Evolutionary conservation across 2,888 invertebrate genomes (phyloP).

Genomic region (Apamea crenata): DNA sequence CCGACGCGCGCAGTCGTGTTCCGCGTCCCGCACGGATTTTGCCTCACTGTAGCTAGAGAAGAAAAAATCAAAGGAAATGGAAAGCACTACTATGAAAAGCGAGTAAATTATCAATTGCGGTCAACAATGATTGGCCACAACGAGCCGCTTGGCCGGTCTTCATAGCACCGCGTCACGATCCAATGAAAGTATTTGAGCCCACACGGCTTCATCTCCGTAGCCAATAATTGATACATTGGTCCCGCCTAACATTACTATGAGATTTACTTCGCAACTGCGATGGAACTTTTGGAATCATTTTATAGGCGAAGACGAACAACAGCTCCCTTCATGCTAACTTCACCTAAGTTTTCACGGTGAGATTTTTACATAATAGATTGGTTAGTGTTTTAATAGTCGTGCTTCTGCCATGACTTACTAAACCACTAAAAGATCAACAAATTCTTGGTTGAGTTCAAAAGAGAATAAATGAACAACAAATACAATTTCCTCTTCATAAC

Average conservation of each 20-base stretch:
- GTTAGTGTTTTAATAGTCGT: neutral
- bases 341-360: neutral
- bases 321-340: neutral
- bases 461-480: neutral
- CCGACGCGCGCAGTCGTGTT: neutral
- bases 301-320: neutral
- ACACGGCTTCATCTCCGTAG: slow-evolving; percentile 27
- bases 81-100: slow-evolving; percentile 66
- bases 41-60: neutral
- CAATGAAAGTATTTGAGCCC: slow-evolving; percentile 63
- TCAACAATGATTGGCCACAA: slow-evolving; percentile 64
- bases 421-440: neutral
- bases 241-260: neutral
- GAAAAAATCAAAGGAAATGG: slow-evolving; percentile 65
- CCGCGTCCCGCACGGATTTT: neutral
- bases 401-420: neutral
- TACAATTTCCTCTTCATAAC: slow-evolving; percentile 31
- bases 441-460: neutral
- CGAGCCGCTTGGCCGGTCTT: slow-evolving; percentile 40
- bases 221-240: slow-evolving; percentile 10
- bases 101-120: slow-evolving; percentile 65
- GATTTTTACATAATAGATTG: neutral
- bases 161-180: slow-evolving; percentile 62
- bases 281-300: neutral
- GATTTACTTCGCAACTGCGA: neutral